phyloP scores from a whole-genome alignment of 1,140 invertebrate genomes.

The Zaprionus camerounensis region DNA sequence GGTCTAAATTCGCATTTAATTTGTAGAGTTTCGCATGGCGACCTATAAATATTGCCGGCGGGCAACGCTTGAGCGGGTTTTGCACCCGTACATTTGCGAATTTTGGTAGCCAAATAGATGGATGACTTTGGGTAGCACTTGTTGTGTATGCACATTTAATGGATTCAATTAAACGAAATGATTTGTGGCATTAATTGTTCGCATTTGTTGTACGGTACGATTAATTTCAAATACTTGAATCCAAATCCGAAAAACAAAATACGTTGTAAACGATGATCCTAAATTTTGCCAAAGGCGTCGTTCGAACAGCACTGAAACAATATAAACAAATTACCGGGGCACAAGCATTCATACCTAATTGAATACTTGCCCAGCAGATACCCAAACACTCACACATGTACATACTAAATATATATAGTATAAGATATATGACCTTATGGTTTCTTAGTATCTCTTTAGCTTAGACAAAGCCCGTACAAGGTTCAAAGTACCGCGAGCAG shows the following conservation, averaged over 20 bases:
- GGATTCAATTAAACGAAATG: slow-evolving; percentile 60
- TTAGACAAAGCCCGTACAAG: slow-evolving; percentile 5
- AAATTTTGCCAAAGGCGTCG: slow-evolving; percentile 35
- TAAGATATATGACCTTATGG: neutral
- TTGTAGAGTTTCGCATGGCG: slow-evolving; percentile 33
- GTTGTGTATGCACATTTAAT: slow-evolving; percentile 65
- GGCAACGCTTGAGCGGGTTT: slow-evolving; percentile 48
- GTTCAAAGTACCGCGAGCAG: slow-evolving; percentile 58
- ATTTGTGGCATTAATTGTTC: slow-evolving; percentile 49
- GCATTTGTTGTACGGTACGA: slow-evolving; percentile 65
- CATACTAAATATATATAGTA: slow-evolving; percentile 8
- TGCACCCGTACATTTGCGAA: slow-evolving; percentile 41
- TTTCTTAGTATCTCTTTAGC: neutral
- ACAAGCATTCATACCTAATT: slow-evolving; percentile 58
- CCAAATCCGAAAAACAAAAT: slow-evolving; percentile 25
- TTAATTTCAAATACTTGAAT: slow-evolving; percentile 54
- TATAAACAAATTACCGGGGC: slow-evolving; percentile 63
- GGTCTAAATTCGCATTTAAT: slow-evolving; percentile 56
- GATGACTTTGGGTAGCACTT: slow-evolving; percentile 63
- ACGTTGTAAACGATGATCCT: slow-evolving; percentile 26
- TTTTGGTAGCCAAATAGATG: slow-evolving; percentile 57
- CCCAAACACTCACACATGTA: neutral
- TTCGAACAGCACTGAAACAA: slow-evolving; percentile 60
- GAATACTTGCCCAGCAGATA: slow-evolving; percentile 27
- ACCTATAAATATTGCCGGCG: slow-evolving; percentile 64